Evolutionary conservation across 2,797 vertebrate genomes (phyloP), one percentile per base, ranked within the genome.

Genomic region (Chelon auratus): DNA sequence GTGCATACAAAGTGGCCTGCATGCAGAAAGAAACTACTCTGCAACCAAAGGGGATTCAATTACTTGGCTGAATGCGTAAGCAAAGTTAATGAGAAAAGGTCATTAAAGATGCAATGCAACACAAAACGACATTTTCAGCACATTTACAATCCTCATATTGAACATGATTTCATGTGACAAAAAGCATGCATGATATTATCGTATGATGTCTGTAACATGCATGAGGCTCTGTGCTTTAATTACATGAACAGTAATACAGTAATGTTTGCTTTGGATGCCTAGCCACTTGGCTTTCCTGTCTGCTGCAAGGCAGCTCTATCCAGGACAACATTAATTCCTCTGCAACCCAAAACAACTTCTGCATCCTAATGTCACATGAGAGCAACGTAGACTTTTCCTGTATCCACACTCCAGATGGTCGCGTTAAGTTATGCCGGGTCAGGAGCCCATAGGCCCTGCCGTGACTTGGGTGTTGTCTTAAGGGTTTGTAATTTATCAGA

Each of bases 61-160:
- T 82, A 82, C 75, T 74, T 78, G 68, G 70, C 84, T 85, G 83
- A 83, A 87, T 80, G 74, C 77, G 77, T 76, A 76, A 70, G 59
- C 62, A 75, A 81, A 72, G 50, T 72, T 81, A 82, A 86, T 71
- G 69, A 77, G 68, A 17, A 37, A 73, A 45, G 18, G 9, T 18
- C 64, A 85, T 80, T 69, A 80, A 78, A 78, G 55, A 78, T 73
- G 61, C 77, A 81, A 47, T 45, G 47, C 18, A 13, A 64, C 22
- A 57, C 48, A 43, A 78, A 81, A 82, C 51, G 1, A 58, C 26
- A 75, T 33, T 76, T 81, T 81, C 52, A 72, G 57, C 66, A 77
- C 22, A 73, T 82, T 73, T 62, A 26, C 51, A 43, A 30, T 17
- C 37, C 51, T 6, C 50, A 62, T 36, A 9, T 7, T 20, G 11